These are phyloP conservation scores for Antheraea mylitta DNA, from an alignment of 1,140 invertebrate genomes.

Conservation along the genomic window DNA sequence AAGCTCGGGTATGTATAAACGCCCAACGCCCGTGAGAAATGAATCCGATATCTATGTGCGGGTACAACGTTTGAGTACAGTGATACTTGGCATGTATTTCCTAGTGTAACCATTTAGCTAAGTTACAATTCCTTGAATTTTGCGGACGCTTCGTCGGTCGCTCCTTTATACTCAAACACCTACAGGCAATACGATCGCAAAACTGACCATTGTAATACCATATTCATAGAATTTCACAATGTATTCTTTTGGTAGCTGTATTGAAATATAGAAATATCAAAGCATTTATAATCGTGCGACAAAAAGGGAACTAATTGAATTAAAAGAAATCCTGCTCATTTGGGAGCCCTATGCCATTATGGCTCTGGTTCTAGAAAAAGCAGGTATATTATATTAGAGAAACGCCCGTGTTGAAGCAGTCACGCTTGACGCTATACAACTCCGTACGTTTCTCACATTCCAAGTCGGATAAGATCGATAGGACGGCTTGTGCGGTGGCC, in stretches of 20 bases:
- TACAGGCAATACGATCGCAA: conserved; percentile 43
- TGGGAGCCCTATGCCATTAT: conserved; percentile 62
- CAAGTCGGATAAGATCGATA: conserved; percentile 18
- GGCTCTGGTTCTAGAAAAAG: conserved; percentile 73
- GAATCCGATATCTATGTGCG: neutral
- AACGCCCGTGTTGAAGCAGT: conserved; percentile 75
- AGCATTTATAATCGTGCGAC: conserved; percentile 41
- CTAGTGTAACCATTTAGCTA: conserved; percentile 54
- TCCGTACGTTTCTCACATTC: conserved; percentile 71
- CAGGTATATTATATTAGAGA: conserved; percentile 70
- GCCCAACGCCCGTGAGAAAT: too few species aligned
- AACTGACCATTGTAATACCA: conserved; percentile 39
- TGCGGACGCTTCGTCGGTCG: neutral
- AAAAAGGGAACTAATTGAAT: conserved; percentile 17
- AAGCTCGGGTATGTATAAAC: neutral
- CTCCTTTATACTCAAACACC: conserved; percentile 25
- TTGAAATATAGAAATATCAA: conserved; percentile 41
- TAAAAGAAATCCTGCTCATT: conserved; percentile 62
- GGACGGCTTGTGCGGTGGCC: conserved; percentile 13
- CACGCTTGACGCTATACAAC: conserved; percentile 71
- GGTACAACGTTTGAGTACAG: neutral
- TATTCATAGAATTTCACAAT: conserved; percentile 58
- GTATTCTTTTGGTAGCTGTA: conserved; percentile 19
- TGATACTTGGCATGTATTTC: conserved; percentile 29
- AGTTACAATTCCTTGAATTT: conserved; percentile 53